A percentile compares a stretch with the other conserved stretches of the same genome.
These are phyloP conservation scores for Drosophila quadrilineata DNA, from an alignment of 1,140 invertebrate genomes.

Conservation along the genomic window DNA sequence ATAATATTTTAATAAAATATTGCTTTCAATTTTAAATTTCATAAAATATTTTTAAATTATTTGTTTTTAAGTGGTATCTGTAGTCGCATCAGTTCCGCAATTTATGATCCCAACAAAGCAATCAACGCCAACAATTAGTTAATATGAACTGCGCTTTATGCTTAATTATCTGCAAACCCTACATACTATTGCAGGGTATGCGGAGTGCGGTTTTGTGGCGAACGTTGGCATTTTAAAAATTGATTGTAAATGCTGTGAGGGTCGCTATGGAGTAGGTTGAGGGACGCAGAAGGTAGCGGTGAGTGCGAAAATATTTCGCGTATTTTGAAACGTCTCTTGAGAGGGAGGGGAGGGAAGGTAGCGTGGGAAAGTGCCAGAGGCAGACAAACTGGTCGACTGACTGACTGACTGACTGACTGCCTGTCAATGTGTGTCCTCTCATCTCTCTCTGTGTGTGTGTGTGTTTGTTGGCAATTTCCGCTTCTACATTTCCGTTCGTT, in stretches of 20 bases:
- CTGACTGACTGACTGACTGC: constrained; percentile 21
- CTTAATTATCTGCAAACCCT: too few species aligned
- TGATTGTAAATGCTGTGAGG: constrained; percentile 61
- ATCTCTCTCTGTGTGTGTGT: constrained; percentile 23
- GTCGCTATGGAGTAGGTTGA: too few species aligned
- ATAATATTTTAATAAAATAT: too few species aligned
- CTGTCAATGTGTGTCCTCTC: constrained; percentile 4
- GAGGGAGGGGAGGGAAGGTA: not conserved
- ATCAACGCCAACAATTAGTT: too few species aligned
- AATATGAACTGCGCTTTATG: too few species aligned
- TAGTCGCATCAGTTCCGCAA: too few species aligned
- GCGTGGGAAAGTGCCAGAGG: too few species aligned
- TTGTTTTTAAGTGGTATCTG: too few species aligned
- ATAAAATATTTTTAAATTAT: too few species aligned
- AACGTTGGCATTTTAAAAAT: constrained; percentile 48
- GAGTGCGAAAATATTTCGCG: constrained; percentile 59
- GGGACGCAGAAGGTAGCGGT: constrained; percentile 39
- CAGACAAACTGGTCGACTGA: constrained; percentile 11
- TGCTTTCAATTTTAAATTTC: too few species aligned
- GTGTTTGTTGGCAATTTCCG: constrained; percentile 76
- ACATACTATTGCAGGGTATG: constrained; percentile 22
- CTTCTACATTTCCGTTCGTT: constrained; percentile 77
- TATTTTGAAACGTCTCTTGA: constrained; percentile 48
- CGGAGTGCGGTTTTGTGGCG: constrained; percentile 2
- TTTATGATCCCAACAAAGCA: too few species aligned